Base-by-base conservation (phyloP, 2,797 vertebrate genomes). In the Lemur catta region DNA sequence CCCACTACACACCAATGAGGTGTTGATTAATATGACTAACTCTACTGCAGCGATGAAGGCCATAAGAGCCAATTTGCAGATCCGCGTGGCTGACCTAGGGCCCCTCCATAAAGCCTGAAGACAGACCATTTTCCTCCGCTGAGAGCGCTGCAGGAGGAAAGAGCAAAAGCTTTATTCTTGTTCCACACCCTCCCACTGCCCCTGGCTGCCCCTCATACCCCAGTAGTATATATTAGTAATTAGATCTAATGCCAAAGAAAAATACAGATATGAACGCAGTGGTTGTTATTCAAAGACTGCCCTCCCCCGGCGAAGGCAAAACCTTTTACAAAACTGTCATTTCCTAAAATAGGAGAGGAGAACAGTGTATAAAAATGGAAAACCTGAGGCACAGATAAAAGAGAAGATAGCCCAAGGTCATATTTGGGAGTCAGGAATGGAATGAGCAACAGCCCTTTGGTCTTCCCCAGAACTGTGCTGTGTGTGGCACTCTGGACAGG, bases 21-120 rank as follows among this genome's bases (percentile, higher is more conserved):
- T 88, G 7, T 28, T 78, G 65, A 92, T 89, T 88, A 71, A 72
- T 52, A 67, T 18, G 61, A 89, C 33, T 86, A 85, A 69, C 43
- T 94, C 80, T 59, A 89, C 89, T 26, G n/a, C 9, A 22, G 55
- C 2, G 0, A 55, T 50, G 15, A 80, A 96, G 46, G 59, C 24
- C 38, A 12, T 33, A 38, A 86, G 87, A 91, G 59, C 46, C 38
- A 13, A 24, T 43, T 11, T 15, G 26, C 12, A 84, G 79, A 4
- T 71, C 57, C 52, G 18, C 17, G 24, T 7, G 35, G 65, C 81
- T 85, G 33, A 79, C 71, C 50, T 55, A 28, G 30, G 3, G 43
- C 24, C 41, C 22, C 79, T 86, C 22, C 1, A 2, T 35, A 50
- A 52, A 89, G 48, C 6, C 28, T 50, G 55, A 38, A 78, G 46